Base-by-base conservation (phyloP, 2,888 invertebrate species). In the Myopa tessellatipennis region DNA sequence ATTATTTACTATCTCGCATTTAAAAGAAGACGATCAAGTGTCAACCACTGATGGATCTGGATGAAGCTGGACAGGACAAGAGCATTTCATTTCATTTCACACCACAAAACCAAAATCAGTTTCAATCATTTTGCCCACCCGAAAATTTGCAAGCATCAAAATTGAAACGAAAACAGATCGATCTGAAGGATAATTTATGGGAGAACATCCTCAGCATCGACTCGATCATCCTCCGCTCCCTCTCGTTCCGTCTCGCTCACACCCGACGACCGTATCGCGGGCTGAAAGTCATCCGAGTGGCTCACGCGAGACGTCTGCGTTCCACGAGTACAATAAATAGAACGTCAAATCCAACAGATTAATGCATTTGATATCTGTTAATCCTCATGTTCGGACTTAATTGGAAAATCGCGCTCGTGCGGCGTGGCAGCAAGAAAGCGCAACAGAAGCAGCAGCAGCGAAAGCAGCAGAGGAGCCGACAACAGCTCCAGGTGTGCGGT, bases 391-490 rank as follows among this genome's bases (percentile, higher is more conserved):
- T 74, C 78, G 61, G 78, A 78, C 70, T 78, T 79, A 79, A 79
- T 79, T 79, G 78, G 79, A 79, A 79, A 79, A 78, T 78, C 77
- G 79, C 77, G 75, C 70, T 82, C 83, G 82, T 79, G 79, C 82
- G 80, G 77, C 74, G 36, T 8, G 50, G 83, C 85, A 77, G 77
- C 63, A 67, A 79, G 4, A 26, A 34, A 65, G 4, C 6, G 63
- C 38, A 77, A 26, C 61, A 65, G 55, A 16, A 38, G 45, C 38
- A 60, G 38, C 73, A 72, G 36, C 76, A 65, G 8, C 45, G n/a
- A 69, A 38, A 70, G 40, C 52, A 70, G 45, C 60, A 61, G 60
- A 55, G 34, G 69, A 70, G 55, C 50, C 74, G 65, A 74, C 73
- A 60, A 75, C 68, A 69, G 50, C 75, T 74, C 18, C 71, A 58